phyloP scores from a whole-genome alignment of 2,113 vertebrate species.

The Eurystomus gularis region DNA sequence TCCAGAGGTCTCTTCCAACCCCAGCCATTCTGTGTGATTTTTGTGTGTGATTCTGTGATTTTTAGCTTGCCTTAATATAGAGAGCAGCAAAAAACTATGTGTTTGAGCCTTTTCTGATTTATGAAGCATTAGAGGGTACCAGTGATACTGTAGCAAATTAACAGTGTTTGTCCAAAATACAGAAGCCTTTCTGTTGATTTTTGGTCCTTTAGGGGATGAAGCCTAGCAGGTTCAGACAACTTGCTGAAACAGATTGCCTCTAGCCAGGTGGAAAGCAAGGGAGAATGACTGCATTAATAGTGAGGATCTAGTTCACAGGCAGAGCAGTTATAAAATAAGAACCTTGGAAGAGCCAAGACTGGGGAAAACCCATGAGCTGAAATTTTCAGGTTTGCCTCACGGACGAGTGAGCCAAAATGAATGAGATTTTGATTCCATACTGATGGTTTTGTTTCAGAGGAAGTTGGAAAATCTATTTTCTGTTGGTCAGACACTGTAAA shows the following conservation, averaged over 20 bases:
- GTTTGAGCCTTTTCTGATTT: background rate
- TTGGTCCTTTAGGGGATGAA: background rate
- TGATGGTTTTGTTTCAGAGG: background rate
- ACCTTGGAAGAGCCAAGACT: background rate
- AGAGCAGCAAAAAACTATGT: background rate
- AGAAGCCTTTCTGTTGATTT: background rate
- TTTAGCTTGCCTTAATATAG: background rate
- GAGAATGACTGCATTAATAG: background rate
- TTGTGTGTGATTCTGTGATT: background rate
- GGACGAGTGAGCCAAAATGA: background rate
- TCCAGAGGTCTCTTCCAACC: background rate
- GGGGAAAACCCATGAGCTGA: background rate
- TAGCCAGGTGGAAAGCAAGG: background rate
- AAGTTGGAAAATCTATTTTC: background rate
- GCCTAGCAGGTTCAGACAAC: background rate
- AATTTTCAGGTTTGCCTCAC: background rate
- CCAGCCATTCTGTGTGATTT: background rate
- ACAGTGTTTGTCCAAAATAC: background rate
- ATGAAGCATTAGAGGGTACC: background rate
- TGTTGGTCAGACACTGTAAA: background rate
- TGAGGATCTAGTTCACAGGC: background rate
- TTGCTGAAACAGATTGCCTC: background rate
- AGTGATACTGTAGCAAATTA: background rate
- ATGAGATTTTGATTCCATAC: background rate
- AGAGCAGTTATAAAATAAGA: background rate